Percentiles rank a stretch among this genome's conserved stretches.
Conservation (phyloP, 2,113 vertebrate genomes). For the Bubo scandiacus region DNA sequence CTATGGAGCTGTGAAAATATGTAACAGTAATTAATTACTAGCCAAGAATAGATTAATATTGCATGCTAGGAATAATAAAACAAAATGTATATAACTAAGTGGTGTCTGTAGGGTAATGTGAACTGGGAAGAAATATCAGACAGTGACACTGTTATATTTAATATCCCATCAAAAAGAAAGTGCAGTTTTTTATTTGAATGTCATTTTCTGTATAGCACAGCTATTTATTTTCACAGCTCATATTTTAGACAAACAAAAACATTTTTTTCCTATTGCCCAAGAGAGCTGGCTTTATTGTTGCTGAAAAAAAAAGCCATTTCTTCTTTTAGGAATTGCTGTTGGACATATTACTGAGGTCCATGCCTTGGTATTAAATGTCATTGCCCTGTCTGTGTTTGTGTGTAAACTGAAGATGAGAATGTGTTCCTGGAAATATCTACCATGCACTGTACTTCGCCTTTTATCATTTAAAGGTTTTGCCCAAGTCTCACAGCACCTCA, state of each 20-base stretch:
- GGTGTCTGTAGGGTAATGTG: not conserved
- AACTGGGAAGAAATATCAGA: not conserved
- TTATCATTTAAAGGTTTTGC: not conserved
- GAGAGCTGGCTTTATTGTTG: not conserved
- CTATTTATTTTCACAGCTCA: conserved; percentile 7
- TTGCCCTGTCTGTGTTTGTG: not conserved
- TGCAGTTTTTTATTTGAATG: not conserved
- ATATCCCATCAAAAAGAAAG: not conserved
- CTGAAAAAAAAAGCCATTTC: not conserved
- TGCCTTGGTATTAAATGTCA: not conserved
- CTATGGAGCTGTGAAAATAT: conserved; percentile 44
- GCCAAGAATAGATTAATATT: conserved; percentile 37
- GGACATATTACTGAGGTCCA: not conserved
- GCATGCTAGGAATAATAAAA: conserved; percentile 37
- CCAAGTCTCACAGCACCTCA: not conserved
- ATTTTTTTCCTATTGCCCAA: conserved; percentile 8
- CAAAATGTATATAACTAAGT: not conserved
- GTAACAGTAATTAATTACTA: conserved; percentile 67
- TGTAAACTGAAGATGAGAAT: not conserved
- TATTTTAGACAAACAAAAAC: conserved; percentile 20
- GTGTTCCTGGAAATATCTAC: not conserved
- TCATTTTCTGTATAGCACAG: not conserved
- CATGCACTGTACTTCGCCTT: not conserved
- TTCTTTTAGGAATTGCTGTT: not conserved
- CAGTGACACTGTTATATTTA: not conserved